phyloP scores from a whole-genome alignment of 2,888 invertebrate species.

The Hirtodrosophila duncani region DNA sequence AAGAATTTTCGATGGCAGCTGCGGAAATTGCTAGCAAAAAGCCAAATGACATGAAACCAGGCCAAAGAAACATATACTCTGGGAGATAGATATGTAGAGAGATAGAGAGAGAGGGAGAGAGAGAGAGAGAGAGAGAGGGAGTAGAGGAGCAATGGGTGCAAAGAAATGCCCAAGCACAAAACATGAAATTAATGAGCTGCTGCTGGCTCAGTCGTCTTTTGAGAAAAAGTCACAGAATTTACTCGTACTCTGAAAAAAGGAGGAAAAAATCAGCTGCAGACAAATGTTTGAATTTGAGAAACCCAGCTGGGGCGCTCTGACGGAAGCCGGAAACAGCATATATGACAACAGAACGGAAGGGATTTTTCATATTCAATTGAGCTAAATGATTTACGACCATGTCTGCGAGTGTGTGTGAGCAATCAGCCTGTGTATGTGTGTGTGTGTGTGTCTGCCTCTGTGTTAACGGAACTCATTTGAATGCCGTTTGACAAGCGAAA shows the following conservation, averaged over 20 bases:
- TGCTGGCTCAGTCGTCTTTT: constrained; percentile 53
- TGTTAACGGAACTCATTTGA: constrained; percentile 65
- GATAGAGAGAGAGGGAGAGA: constrained; percentile 24
- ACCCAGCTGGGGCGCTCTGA: constrained; percentile 39
- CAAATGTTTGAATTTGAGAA: constrained; percentile 35
- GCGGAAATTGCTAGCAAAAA: constrained; percentile 40
- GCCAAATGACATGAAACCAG: constrained; percentile 43
- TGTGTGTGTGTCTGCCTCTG: constrained; percentile 19
- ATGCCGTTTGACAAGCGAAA: constrained; percentile 58
- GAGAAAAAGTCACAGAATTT: constrained; percentile 38
- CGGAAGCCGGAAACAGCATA: constrained; percentile 76
- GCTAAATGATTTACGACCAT: constrained; percentile 65
- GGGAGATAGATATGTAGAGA: constrained; percentile 19
- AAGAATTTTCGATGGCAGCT: constrained; percentile 31
- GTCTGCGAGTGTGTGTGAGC: constrained; percentile 3
- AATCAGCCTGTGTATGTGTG: background rate
- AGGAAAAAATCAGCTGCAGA: constrained; percentile 1
- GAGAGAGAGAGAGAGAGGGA: background rate
- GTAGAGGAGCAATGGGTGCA: constrained; percentile 8
- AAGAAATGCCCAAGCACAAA: constrained; percentile 40
- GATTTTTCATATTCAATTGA: constrained; percentile 74
- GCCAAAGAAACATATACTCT: constrained; percentile 29
- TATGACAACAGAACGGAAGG: constrained; percentile 75
- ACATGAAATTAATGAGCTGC: constrained; percentile 68
- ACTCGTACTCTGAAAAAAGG: constrained; percentile 8